Percentiles rank a stretch among this genome's conserved stretches.
Evolutionary conservation across 1,140 invertebrate genomes (phyloP).

Genomic region (Oryzaephilus surinamensis): DNA sequence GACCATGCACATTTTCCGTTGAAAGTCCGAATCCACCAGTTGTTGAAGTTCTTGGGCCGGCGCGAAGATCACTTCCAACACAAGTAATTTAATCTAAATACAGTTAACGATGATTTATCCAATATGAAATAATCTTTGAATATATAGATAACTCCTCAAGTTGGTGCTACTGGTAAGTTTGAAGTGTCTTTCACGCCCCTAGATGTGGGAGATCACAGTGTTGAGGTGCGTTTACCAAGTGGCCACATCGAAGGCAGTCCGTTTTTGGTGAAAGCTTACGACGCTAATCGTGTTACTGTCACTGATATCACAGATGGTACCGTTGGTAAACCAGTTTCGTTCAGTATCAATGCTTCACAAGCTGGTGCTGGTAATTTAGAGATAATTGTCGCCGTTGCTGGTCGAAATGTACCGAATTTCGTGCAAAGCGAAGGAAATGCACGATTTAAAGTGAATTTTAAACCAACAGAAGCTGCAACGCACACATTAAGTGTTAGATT

Average conservation of each 20-base stretch:
- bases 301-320: conserved; percentile 81
- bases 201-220: conserved; percentile 88
- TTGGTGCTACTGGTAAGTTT: conserved; percentile 36
- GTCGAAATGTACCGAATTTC: conserved; percentile 96
- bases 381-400: conserved; percentile 96
- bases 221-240: conserved; percentile 69
- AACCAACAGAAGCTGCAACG: conserved; percentile 81
- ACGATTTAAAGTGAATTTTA: conserved; percentile 92
- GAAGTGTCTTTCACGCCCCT: conserved; percentile 73
- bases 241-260: conserved; percentile 87
- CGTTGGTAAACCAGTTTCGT: conserved; percentile 85
- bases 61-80: conserved; percentile 56
- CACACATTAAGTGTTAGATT: conserved; percentile 89
- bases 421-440: conserved; percentile 96
- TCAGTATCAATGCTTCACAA: conserved; percentile 73
- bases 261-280: conserved; percentile 91
- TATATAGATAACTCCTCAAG: conserved; percentile 30
- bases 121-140: conserved; percentile 1
- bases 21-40: conserved; percentile 64
- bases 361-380: conserved; percentile 89
- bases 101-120: neutral
- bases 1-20: conserved; percentile 72
- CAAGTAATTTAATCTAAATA: conserved; percentile 41
- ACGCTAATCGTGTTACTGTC: conserved; percentile 80
- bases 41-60: conserved; percentile 69